A percentile compares a stretch with the other conserved stretches of the same genome.
Evolutionary conservation across 1,140 invertebrate species (phyloP).

Genomic region (Sycophaga agraensis): DNA sequence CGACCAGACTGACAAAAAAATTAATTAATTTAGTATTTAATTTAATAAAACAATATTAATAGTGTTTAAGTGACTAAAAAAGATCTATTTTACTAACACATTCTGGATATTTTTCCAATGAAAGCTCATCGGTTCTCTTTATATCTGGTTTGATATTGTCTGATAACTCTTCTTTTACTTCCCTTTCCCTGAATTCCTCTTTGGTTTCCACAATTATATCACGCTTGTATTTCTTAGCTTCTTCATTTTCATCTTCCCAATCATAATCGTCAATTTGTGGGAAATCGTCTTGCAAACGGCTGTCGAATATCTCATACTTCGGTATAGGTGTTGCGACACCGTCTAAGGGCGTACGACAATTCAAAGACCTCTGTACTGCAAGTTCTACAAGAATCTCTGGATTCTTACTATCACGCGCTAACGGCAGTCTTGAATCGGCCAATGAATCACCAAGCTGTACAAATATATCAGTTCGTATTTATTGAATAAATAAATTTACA

Average conservation of each 20-base stretch:
- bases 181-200: conserved; percentile 26
- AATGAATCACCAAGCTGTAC: background rate
- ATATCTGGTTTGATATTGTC: background rate
- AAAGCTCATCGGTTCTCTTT: background rate
- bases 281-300: conserved; percentile 36
- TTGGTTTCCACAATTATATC: conserved; percentile 31
- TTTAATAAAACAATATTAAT: background rate
- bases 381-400: conserved; percentile 51
- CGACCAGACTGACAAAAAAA: background rate
- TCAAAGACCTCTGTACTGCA: conserved; percentile 47
- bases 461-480: too few species aligned
- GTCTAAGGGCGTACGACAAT: conserved; percentile 44
- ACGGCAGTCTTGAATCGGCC: conserved; percentile 13
- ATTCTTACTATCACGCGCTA: conserved; percentile 49
- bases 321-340: conserved; percentile 49
- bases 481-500: too few species aligned
- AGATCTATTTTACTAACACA: conserved; percentile 11
- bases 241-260: conserved; percentile 21
- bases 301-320: conserved; percentile 37
- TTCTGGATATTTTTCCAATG: background rate
- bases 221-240: conserved; percentile 27
- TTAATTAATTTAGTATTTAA: background rate
- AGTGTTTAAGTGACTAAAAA: background rate
- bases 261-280: conserved; percentile 43
- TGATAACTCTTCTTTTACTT: conserved; percentile 17